Base-by-base conservation (phyloP, 2,797 vertebrate species). In the Pseudochromis fuscus region DNA sequence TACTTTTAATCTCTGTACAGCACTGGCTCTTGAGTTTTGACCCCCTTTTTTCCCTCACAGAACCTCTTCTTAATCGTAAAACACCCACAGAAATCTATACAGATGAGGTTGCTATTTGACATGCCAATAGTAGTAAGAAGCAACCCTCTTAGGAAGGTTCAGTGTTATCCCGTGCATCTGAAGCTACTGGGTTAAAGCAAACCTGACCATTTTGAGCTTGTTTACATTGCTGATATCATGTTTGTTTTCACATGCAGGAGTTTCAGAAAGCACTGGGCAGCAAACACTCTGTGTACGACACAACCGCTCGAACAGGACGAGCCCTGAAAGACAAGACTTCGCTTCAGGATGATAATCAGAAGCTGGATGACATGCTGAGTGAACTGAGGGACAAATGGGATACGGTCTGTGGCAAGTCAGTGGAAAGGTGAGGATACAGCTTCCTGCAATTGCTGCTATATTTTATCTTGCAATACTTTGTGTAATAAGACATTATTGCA, bases 361-460 rank as follows among this genome's bases (percentile, higher is more conserved):
- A 98, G 79, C 94, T 99, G 77, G 96, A 98, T 13, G 93, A 98
- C 91, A 98, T 98, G 96, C 91, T 99, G 67, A 98, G 97, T 64
- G 98, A 99, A 67, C 95, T 99, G 71, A 94, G 97, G 81, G 98
- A 99, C 92, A 98, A 97, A 82, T 99, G 98, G 98, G 98, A 99
- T 90, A 99, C 98, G 0, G 95, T 98, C 67, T 99, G 98, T 81
- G 98, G 98, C 50, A 99, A 99, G 83, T 99, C 98, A 19, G 95
- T 99, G 40, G 98, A 99, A 93, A 97, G 97, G 98, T 99, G 92
- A 76, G 65, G 24, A 58, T 18, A 7, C 4, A 4, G 53, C 12
- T 48, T 35, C 18, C 30, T 8, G 4, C 48, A 19, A 30, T 7
- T 55, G 18, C 46, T 8, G 3, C 0, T 35, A 28, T 64, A 11